Evolutionary conservation across 2,113 vertebrate species (phyloP).

Genomic region (Cinclus mexicanus): DNA sequence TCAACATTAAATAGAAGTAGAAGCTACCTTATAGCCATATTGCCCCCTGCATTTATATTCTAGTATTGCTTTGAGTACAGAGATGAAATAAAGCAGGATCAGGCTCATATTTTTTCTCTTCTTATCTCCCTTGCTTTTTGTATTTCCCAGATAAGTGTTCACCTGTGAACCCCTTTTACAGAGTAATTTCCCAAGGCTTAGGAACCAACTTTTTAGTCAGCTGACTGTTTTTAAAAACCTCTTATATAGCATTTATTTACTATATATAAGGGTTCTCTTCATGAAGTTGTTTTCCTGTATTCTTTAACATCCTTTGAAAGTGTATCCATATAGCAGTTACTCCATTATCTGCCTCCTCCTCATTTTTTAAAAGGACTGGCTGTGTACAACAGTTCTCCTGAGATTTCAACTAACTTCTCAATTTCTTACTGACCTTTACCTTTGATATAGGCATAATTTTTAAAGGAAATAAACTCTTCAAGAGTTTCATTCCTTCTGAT

Average conservation of each 20-base stretch:
- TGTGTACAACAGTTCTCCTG: background rate
- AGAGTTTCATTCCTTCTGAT: background rate
- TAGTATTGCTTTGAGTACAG: constrained; percentile 17
- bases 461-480: background rate
- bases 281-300: background rate
- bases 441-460: background rate
- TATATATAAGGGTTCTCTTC: background rate
- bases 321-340: background rate
- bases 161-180: background rate
- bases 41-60: constrained; percentile 40
- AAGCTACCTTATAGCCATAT: constrained; percentile 42
- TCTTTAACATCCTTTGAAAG: background rate
- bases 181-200: background rate
- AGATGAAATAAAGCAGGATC: background rate
- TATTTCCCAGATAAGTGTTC: background rate
- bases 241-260: background rate
- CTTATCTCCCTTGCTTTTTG: background rate
- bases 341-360: background rate
- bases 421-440: background rate
- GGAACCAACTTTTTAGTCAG: background rate
- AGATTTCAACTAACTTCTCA: background rate
- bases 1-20: background rate
- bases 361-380: background rate
- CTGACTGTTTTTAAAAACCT: background rate
- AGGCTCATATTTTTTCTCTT: background rate